phyloP scores from a whole-genome alignment of 2,113 vertebrate genomes.

The Malaclemys terrapin region DNA sequence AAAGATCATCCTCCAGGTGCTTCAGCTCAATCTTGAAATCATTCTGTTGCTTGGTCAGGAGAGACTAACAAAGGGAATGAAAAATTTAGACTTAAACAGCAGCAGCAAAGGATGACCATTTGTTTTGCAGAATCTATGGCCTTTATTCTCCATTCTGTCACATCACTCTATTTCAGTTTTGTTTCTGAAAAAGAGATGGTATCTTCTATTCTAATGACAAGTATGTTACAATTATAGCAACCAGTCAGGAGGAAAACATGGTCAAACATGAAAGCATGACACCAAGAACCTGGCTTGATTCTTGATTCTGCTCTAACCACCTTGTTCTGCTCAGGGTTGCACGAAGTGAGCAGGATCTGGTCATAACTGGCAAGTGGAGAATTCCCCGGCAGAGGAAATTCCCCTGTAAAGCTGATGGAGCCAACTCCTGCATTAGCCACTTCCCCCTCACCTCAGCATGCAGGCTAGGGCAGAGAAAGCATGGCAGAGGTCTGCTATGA shows the following conservation, averaged over 20 bases:
- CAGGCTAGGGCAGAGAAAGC: neutral
- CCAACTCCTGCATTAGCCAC: neutral
- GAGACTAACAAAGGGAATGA: slow-evolving; percentile 64
- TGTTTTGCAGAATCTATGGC: neutral
- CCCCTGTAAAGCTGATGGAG: neutral
- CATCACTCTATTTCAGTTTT: neutral
- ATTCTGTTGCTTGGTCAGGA: slow-evolving; percentile 86
- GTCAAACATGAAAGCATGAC: neutral
- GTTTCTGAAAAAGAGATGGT: neutral
- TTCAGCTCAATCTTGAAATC: slow-evolving; percentile 86
- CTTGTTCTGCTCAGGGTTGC: neutral
- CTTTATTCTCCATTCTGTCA: neutral
- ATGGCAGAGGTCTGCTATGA: accelerated
- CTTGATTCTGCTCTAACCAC: neutral
- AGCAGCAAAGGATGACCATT: neutral
- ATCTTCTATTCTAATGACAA: neutral
- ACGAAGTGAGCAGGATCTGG: neutral
- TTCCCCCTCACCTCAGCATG: neutral
- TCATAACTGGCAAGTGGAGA: neutral
- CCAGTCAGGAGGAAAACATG: neutral
- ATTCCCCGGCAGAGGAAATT: neutral
- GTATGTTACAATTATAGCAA: neutral
- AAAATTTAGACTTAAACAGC: neutral
- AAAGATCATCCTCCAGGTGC: slow-evolving; percentile 82
- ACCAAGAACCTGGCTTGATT: neutral